These are phyloP conservation scores for Iguana delicatissima DNA, from an alignment of 2,797 vertebrate genomes.

Conservation along the genomic window DNA sequence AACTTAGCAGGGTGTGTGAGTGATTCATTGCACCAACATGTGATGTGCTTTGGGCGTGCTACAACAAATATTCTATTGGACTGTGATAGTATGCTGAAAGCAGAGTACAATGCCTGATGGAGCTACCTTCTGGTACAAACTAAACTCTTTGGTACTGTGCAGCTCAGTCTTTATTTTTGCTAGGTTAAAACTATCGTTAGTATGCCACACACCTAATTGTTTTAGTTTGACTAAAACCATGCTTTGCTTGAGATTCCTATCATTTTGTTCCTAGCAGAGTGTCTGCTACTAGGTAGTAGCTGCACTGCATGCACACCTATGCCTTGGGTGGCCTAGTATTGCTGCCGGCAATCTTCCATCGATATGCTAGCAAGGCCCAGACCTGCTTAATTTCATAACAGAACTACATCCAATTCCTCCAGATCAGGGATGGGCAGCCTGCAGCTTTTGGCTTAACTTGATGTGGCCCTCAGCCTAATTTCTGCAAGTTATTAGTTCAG, in stretches of 20 bases:
- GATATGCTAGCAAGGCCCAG: background rate
- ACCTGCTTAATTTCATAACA: background rate
- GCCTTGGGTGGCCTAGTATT: background rate
- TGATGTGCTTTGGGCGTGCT: too few relatives aligned
- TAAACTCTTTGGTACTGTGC: background rate
- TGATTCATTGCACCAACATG: background rate
- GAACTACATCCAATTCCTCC: background rate
- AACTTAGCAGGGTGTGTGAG: background rate
- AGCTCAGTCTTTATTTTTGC: background rate
- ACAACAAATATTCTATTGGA: background rate
- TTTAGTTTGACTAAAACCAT: background rate
- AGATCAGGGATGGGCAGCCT: background rate
- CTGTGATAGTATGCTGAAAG: background rate
- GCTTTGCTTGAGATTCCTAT: background rate
- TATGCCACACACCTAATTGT: background rate
- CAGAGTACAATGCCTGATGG: background rate
- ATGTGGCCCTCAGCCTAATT: background rate
- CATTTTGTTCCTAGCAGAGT: background rate
- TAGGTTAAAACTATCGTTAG: background rate
- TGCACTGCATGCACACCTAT: background rate
- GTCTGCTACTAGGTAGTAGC: background rate
- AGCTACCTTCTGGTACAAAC: background rate
- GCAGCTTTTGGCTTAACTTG: background rate
- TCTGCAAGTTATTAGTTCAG: background rate
- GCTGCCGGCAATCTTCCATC: background rate